These are phyloP conservation scores for Chrosomus eos DNA, from an alignment of 2,797 vertebrate genomes.

Conservation along the genomic window DNA sequence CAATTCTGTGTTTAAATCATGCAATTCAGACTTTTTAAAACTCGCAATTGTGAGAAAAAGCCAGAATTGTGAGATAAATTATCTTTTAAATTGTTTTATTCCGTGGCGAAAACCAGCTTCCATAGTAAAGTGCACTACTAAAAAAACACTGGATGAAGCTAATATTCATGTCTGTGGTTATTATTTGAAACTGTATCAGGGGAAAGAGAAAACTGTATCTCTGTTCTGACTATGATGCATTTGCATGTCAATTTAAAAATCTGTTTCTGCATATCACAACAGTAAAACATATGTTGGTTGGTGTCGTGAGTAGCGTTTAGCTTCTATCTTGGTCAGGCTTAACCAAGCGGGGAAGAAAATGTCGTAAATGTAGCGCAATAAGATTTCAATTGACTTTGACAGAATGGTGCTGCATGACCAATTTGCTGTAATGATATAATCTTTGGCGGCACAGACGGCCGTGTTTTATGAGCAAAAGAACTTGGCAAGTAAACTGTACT, in stretches of 20 bases:
- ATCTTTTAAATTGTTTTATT: too few species aligned
- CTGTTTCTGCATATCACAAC: constrained; percentile 3
- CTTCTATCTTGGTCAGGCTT: constrained; percentile 27
- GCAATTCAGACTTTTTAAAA: too few species aligned
- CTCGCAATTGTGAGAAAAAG: too few species aligned
- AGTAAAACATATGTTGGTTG: constrained; percentile 3
- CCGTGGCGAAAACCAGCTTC: too few species aligned
- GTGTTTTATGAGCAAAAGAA: constrained; percentile 52
- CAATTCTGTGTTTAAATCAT: too few species aligned
- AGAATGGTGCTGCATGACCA: constrained; percentile 62
- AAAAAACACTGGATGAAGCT: neutral
- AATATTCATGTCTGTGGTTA: neutral
- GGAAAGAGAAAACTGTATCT: constrained; percentile 52
- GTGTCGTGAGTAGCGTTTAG: constrained; percentile 11
- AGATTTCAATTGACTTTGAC: constrained; percentile 63
- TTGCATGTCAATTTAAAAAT: constrained; percentile 20
- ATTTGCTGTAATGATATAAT: constrained; percentile 56
- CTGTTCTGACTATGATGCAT: neutral
- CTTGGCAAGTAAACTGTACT: constrained; percentile 46
- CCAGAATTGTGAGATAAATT: too few species aligned
- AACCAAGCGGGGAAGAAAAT: constrained; percentile 32
- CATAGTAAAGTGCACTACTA: neutral
- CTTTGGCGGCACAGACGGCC: constrained; percentile 48
- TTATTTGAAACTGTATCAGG: constrained; percentile 65
- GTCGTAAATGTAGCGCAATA: constrained; percentile 56